phyloP scores from a whole-genome alignment of 1,140 invertebrate genomes.

The Leucophenga varia region DNA sequence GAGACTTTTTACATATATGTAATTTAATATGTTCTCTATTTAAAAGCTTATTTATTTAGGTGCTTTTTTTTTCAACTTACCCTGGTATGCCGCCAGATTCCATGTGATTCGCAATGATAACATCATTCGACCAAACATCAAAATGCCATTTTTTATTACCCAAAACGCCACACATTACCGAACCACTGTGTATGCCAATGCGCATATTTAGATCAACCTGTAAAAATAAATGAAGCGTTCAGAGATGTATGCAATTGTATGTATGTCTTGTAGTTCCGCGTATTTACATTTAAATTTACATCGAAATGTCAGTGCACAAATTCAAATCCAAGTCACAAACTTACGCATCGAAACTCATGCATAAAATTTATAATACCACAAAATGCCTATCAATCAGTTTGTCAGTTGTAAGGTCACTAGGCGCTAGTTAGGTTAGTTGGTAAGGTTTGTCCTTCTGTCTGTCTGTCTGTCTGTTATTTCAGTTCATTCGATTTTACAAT shows the following conservation, averaged over 20 bases:
- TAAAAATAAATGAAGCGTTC: constrained; percentile 19
- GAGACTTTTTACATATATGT: too few relatives aligned
- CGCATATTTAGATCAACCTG: constrained; percentile 93
- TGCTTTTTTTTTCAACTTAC: too few relatives aligned
- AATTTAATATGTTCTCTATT: too few relatives aligned
- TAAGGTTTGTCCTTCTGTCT: constrained; percentile 11
- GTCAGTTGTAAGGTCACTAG: too few relatives aligned
- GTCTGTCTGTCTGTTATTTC: neutral
- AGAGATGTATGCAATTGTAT: neutral
- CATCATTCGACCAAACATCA: constrained; percentile 98
- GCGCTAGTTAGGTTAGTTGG: constrained; percentile 8
- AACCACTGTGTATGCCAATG: constrained; percentile 93
- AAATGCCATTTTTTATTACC: constrained; percentile 96
- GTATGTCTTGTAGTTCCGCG: too few relatives aligned
- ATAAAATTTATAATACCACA: neutral
- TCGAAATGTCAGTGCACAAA: too few relatives aligned
- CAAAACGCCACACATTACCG: constrained; percentile 90
- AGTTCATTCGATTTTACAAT: too few relatives aligned
- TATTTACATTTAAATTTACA: too few relatives aligned
- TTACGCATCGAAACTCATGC: too few relatives aligned
- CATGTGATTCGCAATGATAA: constrained; percentile 96
- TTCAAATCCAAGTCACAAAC: too few relatives aligned
- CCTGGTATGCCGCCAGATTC: constrained; percentile 93
- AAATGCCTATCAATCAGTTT: constrained; percentile 5
- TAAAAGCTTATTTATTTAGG: too few relatives aligned